A percentile compares a stretch with the other conserved stretches of the same genome.
phyloP scores from a whole-genome alignment of 2,888 invertebrate genomes.

The Luffia ferchaultella region DNA sequence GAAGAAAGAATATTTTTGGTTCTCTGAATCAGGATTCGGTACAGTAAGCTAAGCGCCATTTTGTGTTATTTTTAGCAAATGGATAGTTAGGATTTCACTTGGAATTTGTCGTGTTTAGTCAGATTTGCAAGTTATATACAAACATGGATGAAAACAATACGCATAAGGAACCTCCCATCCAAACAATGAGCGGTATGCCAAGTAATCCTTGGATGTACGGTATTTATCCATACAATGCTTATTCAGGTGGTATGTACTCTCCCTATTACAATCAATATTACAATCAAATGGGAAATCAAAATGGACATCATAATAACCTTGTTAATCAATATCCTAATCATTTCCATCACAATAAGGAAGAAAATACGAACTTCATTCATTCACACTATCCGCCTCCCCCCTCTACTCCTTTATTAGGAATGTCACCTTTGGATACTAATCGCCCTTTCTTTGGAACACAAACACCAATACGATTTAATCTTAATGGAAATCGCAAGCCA shows the following conservation, averaged over 20 bases:
- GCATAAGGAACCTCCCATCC: conserved; percentile 51
- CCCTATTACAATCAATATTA: conserved; percentile 60
- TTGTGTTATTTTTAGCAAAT: not conserved
- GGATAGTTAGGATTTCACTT: too few relatives aligned
- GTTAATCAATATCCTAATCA: conserved; percentile 22
- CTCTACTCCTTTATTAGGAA: conserved; percentile 41
- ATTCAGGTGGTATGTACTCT: conserved; percentile 49
- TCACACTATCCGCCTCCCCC: conserved; percentile 34
- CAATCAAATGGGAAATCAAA: conserved; percentile 44
- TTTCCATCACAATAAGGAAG: conserved; percentile 32
- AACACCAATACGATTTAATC: conserved; percentile 54
- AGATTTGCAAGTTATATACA: not conserved
- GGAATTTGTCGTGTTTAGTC: too few relatives aligned
- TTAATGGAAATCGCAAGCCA: conserved; percentile 45
- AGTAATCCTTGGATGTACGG: conserved; percentile 55
- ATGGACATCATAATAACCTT: conserved; percentile 15
- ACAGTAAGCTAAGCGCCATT: too few relatives aligned
- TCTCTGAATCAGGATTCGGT: not conserved
- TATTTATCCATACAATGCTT: conserved; percentile 44
- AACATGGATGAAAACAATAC: conserved; percentile 41
- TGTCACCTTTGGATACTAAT: conserved; percentile 48
- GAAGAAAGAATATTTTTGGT: not conserved
- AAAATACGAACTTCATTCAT: conserved; percentile 32
- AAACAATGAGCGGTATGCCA: conserved; percentile 51
- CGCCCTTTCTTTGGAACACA: conserved; percentile 48